Conservation (phyloP, 2,113 vertebrate species). For the Parus major region DNA sequence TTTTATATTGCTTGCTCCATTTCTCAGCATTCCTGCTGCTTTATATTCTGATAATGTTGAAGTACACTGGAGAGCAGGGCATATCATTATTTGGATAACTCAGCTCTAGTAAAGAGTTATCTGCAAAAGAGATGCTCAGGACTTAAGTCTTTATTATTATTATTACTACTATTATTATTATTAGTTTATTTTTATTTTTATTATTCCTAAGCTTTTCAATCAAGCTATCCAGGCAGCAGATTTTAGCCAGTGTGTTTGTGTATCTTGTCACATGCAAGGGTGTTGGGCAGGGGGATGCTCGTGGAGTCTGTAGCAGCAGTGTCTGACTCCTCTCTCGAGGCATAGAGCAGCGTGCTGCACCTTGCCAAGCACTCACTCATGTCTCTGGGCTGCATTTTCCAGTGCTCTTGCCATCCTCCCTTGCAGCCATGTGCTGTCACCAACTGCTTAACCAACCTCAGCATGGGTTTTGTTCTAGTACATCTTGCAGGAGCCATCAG, state of each 20-base stretch:
- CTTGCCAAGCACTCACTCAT: constrained; percentile 1
- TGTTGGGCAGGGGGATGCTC: background rate
- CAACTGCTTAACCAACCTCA: background rate
- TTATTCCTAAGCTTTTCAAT: background rate
- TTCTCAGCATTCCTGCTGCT: background rate
- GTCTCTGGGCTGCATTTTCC: constrained; percentile 14
- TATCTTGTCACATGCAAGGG: background rate
- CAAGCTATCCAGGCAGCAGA: background rate
- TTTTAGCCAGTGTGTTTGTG: background rate
- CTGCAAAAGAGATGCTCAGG: background rate
- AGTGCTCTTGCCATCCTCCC: background rate
- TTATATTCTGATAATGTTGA: background rate
- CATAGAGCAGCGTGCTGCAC: background rate
- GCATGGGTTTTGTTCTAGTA: background rate
- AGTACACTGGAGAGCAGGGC: background rate
- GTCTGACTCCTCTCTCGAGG: background rate
- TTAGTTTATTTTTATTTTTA: too few relatives aligned
- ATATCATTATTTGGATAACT: background rate
- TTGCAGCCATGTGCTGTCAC: background rate
- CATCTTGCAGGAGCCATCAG: background rate
- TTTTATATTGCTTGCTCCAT: background rate
- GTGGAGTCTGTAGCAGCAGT: background rate
- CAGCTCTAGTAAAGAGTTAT: background rate
- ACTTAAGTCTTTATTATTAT: background rate
- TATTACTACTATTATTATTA: background rate